A percentile compares a stretch with the other conserved stretches of the same genome.
Evolutionary conservation across 1,140 invertebrate genomes (phyloP).

Genomic region (Battus philenor): DNA sequence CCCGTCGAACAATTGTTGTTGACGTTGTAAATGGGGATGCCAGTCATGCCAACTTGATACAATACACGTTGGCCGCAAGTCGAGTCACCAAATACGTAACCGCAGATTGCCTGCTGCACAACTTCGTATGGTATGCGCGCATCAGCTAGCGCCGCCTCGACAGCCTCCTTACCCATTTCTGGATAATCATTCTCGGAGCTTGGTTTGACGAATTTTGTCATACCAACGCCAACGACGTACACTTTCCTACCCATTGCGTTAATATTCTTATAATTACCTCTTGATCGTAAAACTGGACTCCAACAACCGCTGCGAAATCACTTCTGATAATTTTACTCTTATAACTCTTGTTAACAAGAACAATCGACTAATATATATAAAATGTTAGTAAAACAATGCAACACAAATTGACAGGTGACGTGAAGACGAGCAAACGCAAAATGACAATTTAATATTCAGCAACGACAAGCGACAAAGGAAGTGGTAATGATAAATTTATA

Average conservation of each 20-base stretch:
- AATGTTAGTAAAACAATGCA: background rate
- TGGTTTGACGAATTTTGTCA: conserved; percentile 94
- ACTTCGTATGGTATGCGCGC: conserved; percentile 87
- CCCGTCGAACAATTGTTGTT: conserved; percentile 99
- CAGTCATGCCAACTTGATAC: conserved; percentile 96
- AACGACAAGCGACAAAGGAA: too few relatives aligned
- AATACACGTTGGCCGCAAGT: conserved; percentile 96
- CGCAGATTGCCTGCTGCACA: conserved; percentile 93
- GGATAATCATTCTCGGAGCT: conserved; percentile 93
- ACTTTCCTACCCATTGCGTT: conserved; percentile 78
- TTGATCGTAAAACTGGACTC: conserved; percentile 24
- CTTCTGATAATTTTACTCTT: too few relatives aligned
- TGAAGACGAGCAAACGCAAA: background rate
- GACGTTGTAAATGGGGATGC: conserved; percentile 98
- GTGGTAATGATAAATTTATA: too few relatives aligned
- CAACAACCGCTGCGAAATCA: conserved; percentile 18
- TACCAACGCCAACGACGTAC: conserved; percentile 96
- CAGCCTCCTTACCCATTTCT: conserved; percentile 95
- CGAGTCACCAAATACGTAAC: conserved; percentile 98
- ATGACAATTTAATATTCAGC: too few relatives aligned
- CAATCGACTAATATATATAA: too few relatives aligned
- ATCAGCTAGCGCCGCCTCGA: conserved; percentile 92
- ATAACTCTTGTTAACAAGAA: background rate
- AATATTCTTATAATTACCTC: conserved; percentile 57
- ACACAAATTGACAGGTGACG: background rate